Evolutionary conservation across 2,888 invertebrate genomes (phyloP).

Genomic region (Drosophila nr. perissopoda): DNA sequence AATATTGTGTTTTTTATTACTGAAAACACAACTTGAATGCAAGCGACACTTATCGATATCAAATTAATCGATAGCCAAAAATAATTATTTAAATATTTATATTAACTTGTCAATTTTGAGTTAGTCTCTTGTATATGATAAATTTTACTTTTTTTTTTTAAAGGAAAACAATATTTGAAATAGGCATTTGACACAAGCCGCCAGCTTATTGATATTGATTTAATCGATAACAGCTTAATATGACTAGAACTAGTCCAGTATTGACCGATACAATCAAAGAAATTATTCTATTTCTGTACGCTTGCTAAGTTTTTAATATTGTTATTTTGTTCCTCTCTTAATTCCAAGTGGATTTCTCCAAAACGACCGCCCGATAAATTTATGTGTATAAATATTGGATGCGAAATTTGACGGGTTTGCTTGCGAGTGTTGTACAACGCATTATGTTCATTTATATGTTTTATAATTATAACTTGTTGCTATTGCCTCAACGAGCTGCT

Average conservation of each 20-base stretch:
- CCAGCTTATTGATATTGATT: too few relatives aligned
- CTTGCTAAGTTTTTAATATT: neutral
- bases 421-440: constrained; percentile 26
- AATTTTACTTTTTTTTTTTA: too few relatives aligned
- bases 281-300: neutral
- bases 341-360: neutral
- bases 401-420: constrained; percentile 52
- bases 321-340: constrained; percentile 15
- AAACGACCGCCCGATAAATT: constrained; percentile 1
- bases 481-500: constrained; percentile 20
- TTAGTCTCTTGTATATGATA: too few relatives aligned
- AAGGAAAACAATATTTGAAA: accelerated
- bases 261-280: neutral
- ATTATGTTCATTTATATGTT: constrained; percentile 58
- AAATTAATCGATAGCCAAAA: too few relatives aligned
- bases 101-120: too few relatives aligned
- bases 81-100: too few relatives aligned
- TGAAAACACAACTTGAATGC: too few relatives aligned
- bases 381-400: constrained; percentile 13
- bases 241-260: neutral
- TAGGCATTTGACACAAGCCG: too few relatives aligned
- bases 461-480: constrained; percentile 67
- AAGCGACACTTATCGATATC: too few relatives aligned
- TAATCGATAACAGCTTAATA: neutral
- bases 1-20: too few relatives aligned